These are phyloP conservation scores for Oedothorax gibbosus DNA, from an alignment of 1,140 invertebrate species.

Conservation along the genomic window DNA sequence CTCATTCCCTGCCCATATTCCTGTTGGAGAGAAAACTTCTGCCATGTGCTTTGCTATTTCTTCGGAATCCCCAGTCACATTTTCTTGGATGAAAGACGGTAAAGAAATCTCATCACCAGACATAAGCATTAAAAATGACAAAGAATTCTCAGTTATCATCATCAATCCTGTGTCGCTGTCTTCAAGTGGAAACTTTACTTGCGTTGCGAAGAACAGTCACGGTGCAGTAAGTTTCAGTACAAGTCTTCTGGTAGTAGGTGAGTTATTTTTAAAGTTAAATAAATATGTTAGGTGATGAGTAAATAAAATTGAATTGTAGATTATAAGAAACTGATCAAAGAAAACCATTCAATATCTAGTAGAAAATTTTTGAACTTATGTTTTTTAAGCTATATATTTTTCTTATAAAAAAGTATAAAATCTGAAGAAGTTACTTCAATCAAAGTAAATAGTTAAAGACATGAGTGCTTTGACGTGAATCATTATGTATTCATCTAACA, in stretches of 20 bases:
- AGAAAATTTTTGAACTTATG: too few relatives aligned
- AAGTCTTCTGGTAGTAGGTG: conserved; percentile 45
- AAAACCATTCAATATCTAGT: too few relatives aligned
- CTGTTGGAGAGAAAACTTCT: conserved; percentile 8
- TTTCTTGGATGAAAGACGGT: conserved; percentile 35
- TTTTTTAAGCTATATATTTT: too few relatives aligned
- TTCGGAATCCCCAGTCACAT: not conserved
- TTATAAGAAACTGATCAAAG: not conserved
- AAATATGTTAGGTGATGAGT: not conserved
- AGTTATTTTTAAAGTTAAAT: not conserved
- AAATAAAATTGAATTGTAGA: not conserved
- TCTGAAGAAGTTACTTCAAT: too few relatives aligned
- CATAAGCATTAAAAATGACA: conserved; percentile 28
- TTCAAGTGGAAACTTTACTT: conserved; percentile 61
- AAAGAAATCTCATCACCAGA: not conserved
- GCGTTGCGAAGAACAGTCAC: conserved; percentile 48
- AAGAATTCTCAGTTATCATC: conserved; percentile 46
- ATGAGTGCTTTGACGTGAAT: too few relatives aligned
- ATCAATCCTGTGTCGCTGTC: conserved; percentile 18
- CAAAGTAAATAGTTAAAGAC: too few relatives aligned
- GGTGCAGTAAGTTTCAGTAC: conserved; percentile 50
- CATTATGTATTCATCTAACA: too few relatives aligned
- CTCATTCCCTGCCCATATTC: not conserved
- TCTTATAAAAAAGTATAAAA: too few relatives aligned
- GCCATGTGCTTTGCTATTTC: conserved; percentile 15